These are phyloP conservation scores for Callionymus lyra DNA, from an alignment of 2,113 vertebrate species.

Conservation along the genomic window DNA sequence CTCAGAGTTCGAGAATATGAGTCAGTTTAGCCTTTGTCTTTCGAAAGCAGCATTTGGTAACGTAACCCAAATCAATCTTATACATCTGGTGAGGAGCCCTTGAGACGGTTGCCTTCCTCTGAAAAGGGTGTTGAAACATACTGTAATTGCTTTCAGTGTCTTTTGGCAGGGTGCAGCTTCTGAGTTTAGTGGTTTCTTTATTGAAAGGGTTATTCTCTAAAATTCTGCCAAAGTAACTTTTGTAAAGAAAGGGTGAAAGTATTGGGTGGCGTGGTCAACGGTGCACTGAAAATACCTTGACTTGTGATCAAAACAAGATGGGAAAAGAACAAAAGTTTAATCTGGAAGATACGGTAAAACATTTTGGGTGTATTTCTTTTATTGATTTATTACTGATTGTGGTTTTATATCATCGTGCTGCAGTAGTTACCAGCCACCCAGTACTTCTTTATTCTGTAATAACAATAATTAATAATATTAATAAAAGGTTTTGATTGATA, in stretches of 20 bases:
- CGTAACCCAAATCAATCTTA: constrained; percentile 54
- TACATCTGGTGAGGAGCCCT: constrained; percentile 45
- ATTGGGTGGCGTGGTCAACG: constrained; percentile 3
- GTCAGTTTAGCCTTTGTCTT: constrained; percentile 28
- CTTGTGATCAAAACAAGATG: constrained; percentile 32
- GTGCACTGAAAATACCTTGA: constrained; percentile 16
- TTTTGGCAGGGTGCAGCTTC: constrained; percentile 48
- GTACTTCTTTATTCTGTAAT: no score
- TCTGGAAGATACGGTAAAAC: constrained; percentile 15
- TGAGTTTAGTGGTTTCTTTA: constrained; percentile 46
- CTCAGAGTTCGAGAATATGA: constrained; percentile 19
- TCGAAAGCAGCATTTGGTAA: constrained; percentile 52
- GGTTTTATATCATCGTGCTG: constrained; percentile 1
- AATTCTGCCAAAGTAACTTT: constrained; percentile 39
- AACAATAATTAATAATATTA: no score
- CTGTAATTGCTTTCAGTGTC: constrained; percentile 62
- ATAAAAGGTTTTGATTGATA: no score
- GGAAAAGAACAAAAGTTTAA: constrained; percentile 3
- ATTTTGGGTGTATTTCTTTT: no score
- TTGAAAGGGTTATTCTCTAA: constrained; percentile 51
- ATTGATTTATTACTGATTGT: background rate
- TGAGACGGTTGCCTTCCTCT: constrained; percentile 42
- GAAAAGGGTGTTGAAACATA: constrained; percentile 60
- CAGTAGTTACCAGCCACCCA: background rate
- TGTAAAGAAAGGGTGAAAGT: constrained; percentile 25